phyloP scores from a whole-genome alignment of 2,888 invertebrate species.

The Pantelozetes paolii region DNA sequence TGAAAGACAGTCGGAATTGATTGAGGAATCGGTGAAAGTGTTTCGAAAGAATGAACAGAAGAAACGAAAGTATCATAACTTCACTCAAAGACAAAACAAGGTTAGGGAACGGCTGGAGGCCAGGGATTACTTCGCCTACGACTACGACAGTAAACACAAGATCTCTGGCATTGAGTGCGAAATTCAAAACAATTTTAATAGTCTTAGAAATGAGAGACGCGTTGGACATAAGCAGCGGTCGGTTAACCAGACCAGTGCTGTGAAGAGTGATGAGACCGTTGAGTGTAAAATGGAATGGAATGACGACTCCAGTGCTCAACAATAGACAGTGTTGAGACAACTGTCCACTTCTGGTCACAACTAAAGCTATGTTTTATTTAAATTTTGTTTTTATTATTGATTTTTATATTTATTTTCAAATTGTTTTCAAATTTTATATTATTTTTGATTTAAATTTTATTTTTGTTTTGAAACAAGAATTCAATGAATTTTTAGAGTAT shows the following conservation, averaged over 20 bases:
- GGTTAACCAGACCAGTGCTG: not conserved
- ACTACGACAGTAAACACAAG: constrained; percentile 12
- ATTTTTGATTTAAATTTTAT: too few relatives aligned
- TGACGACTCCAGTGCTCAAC: not conserved
- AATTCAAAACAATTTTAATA: not conserved
- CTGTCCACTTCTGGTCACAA: too few relatives aligned
- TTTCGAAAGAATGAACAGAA: constrained; percentile 24
- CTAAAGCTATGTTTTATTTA: too few relatives aligned
- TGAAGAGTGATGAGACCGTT: not conserved
- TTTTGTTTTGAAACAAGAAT: too few relatives aligned
- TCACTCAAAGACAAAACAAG: not conserved
- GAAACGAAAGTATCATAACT: not conserved
- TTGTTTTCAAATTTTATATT: too few relatives aligned
- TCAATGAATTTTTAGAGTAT: too few relatives aligned
- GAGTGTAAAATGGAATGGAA: not conserved
- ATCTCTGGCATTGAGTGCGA: not conserved
- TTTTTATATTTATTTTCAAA: too few relatives aligned
- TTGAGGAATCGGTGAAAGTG: constrained; percentile 5
- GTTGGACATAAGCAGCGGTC: not conserved
- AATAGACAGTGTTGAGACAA: not conserved
- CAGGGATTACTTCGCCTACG: not conserved
- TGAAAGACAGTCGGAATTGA: constrained; percentile 21
- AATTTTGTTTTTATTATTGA: too few relatives aligned
- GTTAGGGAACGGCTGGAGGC: not conserved
- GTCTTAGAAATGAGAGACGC: not conserved